Base-by-base conservation (phyloP, 2,113 vertebrate genomes). In the Passer domesticus region DNA sequence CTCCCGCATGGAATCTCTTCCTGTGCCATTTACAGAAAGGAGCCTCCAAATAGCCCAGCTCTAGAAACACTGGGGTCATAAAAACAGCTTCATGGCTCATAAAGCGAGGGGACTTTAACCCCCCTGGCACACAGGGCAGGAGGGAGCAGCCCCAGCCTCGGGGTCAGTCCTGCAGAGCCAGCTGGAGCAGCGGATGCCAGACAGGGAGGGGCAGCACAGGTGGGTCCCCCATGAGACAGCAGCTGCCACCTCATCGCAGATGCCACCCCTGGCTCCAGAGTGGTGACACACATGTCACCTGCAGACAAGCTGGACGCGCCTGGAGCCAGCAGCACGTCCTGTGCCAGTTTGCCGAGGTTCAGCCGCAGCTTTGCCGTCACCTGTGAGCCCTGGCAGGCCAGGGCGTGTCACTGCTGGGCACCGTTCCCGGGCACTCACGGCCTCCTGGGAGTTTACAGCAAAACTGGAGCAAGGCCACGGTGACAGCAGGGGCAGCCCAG, bases 21-120 rank as follows among this genome's bases (percentile, higher is more conserved):
- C 25, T 2, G 10, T 0, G 1, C 3, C 3, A 0, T 47, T 47
- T 68, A 16, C 1, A 0, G 58, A 66, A 83, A 85, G 67, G 74
- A 76, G 28, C 55, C 84, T 69, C 52, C 47, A 4, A 37, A 59
- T 3, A 83, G 33, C 44, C 3, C 1, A 27, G 39, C n/a, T 59
- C 18, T 88, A 27, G 85, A 82, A 92, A 89, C 62, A 4, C 7
- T 0, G 0, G 10, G 17, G 44, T 41, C 70, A 87, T 96, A 95
- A 96, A 93, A 47, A 23, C 0, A 35, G 76, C 90, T 94, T 94
- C 70, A 10, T 43, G 78, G 76, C 68, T 90, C 77, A 76, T 94
- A 97, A 93, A 94, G 24, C 4, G 17, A 68, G 49, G 18, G 44
- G 44, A 96, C 94, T 94, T 96, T 91, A 90, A 89, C 93, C 94